Evolutionary conservation across 2,888 invertebrate genomes (phyloP).

Genomic region (Eupithecia insigniata): DNA sequence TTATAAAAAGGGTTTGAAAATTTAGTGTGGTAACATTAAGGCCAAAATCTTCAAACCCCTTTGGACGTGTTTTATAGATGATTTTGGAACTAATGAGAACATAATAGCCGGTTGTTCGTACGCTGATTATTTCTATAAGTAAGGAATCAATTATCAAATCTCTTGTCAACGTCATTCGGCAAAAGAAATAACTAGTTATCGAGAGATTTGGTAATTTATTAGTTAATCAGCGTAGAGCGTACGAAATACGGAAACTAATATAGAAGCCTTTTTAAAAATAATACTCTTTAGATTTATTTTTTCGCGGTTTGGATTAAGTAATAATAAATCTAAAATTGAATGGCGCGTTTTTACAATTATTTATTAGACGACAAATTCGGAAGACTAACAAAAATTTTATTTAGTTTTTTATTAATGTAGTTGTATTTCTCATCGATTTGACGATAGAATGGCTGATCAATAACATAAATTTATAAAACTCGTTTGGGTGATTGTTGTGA

Average conservation of each 20-base stretch:
- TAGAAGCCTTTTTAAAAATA: not conserved
- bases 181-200: not conserved
- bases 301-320: not conserved
- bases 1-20: too few species aligned
- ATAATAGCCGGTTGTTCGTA: not conserved
- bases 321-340: not conserved
- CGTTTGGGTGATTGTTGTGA: slow-evolving; percentile 34
- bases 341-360: not conserved
- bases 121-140: not conserved
- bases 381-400: not conserved
- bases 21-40: too few species aligned
- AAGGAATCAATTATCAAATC: not conserved
- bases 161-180: not conserved
- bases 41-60: too few species aligned
- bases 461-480: slow-evolving; percentile 38
- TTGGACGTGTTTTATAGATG: not conserved
- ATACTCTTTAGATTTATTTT: not conserved
- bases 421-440: slow-evolving; percentile 6
- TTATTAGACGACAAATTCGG: not conserved
- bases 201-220: not conserved
- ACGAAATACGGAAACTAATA: not conserved
- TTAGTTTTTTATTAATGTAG: slow-evolving; percentile 15
- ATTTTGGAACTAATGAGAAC: not conserved
- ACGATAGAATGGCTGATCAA: slow-evolving; percentile 23
- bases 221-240: not conserved